Conservation (phyloP, 2,888 invertebrate genomes). For the Hanleya hanleyi region DNA sequence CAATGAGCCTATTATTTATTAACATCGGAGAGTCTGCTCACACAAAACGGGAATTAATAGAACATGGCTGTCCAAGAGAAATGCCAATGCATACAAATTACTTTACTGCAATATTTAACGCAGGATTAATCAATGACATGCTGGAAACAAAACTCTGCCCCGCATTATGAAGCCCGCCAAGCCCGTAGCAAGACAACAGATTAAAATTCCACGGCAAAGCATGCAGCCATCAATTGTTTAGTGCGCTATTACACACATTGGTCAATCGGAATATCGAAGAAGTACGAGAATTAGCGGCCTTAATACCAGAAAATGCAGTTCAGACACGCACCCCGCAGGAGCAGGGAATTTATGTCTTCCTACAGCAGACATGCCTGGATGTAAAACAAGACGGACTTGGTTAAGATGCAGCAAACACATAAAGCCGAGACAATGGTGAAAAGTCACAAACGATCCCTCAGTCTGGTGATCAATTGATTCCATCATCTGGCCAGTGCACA, state of each 20-base stretch:
- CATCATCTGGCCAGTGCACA: neutral
- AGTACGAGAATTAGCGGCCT: too few relatives aligned
- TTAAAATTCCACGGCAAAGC: too few relatives aligned
- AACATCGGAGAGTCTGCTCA: neutral
- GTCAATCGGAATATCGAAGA: too few relatives aligned
- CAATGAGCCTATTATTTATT: conserved; percentile 4
- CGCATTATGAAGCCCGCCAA: neutral
- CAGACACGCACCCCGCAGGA: too few relatives aligned
- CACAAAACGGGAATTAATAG: neutral
- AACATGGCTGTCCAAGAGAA: neutral
- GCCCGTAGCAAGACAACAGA: too few relatives aligned
- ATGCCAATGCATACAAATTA: conserved; percentile 10
- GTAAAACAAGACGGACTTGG: too few relatives aligned
- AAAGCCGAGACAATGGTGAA: too few relatives aligned
- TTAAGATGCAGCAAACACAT: too few relatives aligned
- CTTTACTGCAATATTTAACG: conserved; percentile 8
- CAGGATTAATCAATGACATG: neutral
- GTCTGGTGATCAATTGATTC: neutral
- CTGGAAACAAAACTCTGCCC: neutral
- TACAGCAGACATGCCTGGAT: too few relatives aligned
- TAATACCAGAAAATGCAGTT: too few relatives aligned
- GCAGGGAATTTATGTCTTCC: too few relatives aligned
- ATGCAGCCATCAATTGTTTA: neutral
- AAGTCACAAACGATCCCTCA: neutral
- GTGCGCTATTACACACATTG: neutral